A percentile compares a stretch with the other conserved stretches of the same genome.
phyloP scores from a whole-genome alignment of 2,888 invertebrate species.

The Scaptomyza reducta region DNA sequence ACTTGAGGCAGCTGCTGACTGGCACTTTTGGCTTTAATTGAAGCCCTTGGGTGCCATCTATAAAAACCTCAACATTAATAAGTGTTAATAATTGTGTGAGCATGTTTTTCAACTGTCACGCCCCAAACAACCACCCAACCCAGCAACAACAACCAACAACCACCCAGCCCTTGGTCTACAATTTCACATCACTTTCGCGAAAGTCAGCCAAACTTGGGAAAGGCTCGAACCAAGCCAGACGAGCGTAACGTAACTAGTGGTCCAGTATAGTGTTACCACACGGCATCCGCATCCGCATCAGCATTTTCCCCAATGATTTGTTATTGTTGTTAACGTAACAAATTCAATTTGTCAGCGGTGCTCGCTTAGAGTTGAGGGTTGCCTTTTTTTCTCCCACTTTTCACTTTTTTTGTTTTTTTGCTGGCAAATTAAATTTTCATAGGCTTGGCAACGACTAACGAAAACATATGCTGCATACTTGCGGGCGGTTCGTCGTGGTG shows the following conservation, averaged over 20 bases:
- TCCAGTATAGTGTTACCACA: constrained; percentile 57
- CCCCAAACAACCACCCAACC: constrained; percentile 33
- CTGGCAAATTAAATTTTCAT: constrained; percentile 65
- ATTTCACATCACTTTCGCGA: constrained; percentile 75
- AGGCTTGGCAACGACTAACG: constrained; percentile 60
- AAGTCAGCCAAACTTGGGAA: constrained; percentile 59
- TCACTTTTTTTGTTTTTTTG: background rate
- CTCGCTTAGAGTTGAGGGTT: constrained; percentile 41
- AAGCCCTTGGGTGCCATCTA: constrained; percentile 75
- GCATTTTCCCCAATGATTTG: constrained; percentile 64
- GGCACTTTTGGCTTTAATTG: constrained; percentile 61
- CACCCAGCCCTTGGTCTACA: constrained; percentile 44
- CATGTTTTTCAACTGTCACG: constrained; percentile 48
- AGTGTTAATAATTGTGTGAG: constrained; percentile 78
- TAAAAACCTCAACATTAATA: constrained; percentile 80
- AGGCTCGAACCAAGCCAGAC: constrained; percentile 53
- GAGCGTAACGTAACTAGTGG: constrained; percentile 59
- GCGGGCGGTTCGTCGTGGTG: constrained; percentile 31
- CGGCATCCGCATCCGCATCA: constrained; percentile 27
- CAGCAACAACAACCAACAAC: constrained; percentile 21
- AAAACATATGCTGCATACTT: constrained; percentile 62
- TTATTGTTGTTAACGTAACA: constrained; percentile 75
- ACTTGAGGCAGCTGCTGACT: constrained; percentile 60
- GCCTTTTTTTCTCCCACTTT: background rate
- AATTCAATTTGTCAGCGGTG: constrained; percentile 78